Base-by-base conservation (phyloP, 2,888 invertebrate genomes). In the Lissonota sp. region DNA sequence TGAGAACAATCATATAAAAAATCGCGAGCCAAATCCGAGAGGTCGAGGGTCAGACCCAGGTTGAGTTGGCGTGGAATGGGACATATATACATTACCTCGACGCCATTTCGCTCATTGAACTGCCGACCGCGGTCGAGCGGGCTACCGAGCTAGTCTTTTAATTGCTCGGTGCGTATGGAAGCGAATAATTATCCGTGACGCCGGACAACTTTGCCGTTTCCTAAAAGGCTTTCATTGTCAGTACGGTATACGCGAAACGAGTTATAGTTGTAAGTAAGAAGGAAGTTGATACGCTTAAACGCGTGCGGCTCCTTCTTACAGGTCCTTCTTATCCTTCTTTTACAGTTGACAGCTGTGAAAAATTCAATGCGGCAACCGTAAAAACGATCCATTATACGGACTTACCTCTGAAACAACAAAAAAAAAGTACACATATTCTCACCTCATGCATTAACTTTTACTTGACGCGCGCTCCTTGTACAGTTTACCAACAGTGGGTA, bases 141-240 rank as follows among this genome's bases (percentile, higher is more conserved):
- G 26, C 26, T 1, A 26, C 26, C 26, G 58, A 57, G 51, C 40
- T 64, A 12, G 66, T 7, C 51, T 72, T 58, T 78, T 72, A 72
- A 78, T 78, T 78, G 72, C 66, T 78, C 66, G 60, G 58, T 72
- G 72, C 72, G 58, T 78, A 66, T 46, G 44, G 60, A 44, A 58
- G 64, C 72, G 55, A 78, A 78, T 78, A 72, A 78, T 78, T 78
- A 78, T 72, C 72, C 44, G 37, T 58, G 72, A 75, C 49, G 67
- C 53, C 26, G 12, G 40, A 78, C 64, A 51, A 72, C 66, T 78
- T 60, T 40, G 60, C 51, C 49, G 64, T 16, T 57, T 72, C 72
- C 72, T 66, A 66, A 72, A 72, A 72, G 66, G 72, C 66, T 72
- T 72, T 39, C 66, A 67, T 66, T 58, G 66, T 60, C 44, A 26